Evolutionary conservation across 2,113 vertebrate species (phyloP), one percentile per base, ranked within the genome.

Genomic region (Rhinolophus ferrumequinum): DNA sequence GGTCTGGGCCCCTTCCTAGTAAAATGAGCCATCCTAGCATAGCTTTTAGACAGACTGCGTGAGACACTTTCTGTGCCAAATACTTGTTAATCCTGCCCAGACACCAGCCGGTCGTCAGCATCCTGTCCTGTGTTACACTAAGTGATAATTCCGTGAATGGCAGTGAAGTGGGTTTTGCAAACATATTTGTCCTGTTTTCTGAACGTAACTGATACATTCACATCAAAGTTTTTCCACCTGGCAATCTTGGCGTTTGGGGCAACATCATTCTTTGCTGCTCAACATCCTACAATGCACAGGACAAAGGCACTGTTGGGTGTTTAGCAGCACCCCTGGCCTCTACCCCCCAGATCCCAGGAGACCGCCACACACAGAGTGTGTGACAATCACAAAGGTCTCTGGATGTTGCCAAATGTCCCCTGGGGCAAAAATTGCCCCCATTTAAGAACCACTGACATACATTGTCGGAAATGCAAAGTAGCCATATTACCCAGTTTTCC

Each of bases 1-100:
- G 21, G 35, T 52, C 41, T 16, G 14, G 8, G 62, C n/a, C 47
- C 38, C 47, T 19, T 30, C 19, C 19, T 16, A 26, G 50, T n/a
- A 24, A 44, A 3, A 5, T 9, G 38, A 12, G 28, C 47, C 50
- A 2, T 77, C 44, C 70, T 44, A 5, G 38, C 1, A 1, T 21
- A 6, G n/a, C 9, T 58, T n/a, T 33, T 15, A 58, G 84, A 14
- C 2, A 33, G 69, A 16, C 69, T 16, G 16, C 4, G 24, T 14
- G 44, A 15, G 22, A 19, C 14, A 1, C 52, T 72, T 12, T 4
- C 13, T 7, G 0, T 24, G 19, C 70, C 3, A 1, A 26, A 12
- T 4, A 33, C 70, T 70, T 60, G 38, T 50, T 12, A 1, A 7
- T 35, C 21, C 50, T 54, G 30, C 83, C 56, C 56, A 0, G 6